phyloP scores from a whole-genome alignment of 2,113 vertebrate species.

The Sorex araneus region DNA sequence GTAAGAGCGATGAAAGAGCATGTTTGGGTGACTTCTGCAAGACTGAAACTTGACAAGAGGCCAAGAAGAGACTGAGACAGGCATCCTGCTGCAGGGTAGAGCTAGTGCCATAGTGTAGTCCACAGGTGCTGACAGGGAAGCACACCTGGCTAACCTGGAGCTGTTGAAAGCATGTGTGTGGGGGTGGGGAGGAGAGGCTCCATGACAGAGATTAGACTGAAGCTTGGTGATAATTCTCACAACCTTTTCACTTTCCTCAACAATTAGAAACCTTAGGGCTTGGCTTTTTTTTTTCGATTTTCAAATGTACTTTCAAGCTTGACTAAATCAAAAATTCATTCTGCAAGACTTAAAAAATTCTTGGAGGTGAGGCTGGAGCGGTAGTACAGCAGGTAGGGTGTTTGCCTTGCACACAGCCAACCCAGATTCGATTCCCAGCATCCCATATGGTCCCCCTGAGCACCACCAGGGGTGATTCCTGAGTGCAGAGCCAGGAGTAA shows the following conservation, averaged over 20 bases:
- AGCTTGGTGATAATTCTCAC: neutral
- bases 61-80: neutral
- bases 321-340: constrained; percentile 6
- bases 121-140: constrained; percentile 37
- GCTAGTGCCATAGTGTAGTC: neutral
- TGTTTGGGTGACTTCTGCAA: constrained; percentile 2
- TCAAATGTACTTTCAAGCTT: constrained; percentile 45
- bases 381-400: too few species aligned
- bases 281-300: constrained; percentile 2
- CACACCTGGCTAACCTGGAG: constrained; percentile 27
- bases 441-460: too few species aligned
- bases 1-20: neutral
- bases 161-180: neutral
- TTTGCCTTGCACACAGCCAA: too few species aligned
- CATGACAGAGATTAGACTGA: neutral
- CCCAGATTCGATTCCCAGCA: too few species aligned
- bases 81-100: constrained; percentile 24
- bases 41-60: constrained; percentile 31
- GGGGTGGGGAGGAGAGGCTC: neutral
- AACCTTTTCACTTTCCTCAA: neutral
- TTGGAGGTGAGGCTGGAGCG: too few species aligned
- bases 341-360: constrained; percentile 23
- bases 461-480: too few species aligned
- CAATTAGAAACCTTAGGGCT: neutral
- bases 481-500: too few species aligned